A percentile compares a stretch with the other conserved stretches of the same genome.
phyloP scores from a whole-genome alignment of 2,888 invertebrate species.

The Chouioia cunea region DNA sequence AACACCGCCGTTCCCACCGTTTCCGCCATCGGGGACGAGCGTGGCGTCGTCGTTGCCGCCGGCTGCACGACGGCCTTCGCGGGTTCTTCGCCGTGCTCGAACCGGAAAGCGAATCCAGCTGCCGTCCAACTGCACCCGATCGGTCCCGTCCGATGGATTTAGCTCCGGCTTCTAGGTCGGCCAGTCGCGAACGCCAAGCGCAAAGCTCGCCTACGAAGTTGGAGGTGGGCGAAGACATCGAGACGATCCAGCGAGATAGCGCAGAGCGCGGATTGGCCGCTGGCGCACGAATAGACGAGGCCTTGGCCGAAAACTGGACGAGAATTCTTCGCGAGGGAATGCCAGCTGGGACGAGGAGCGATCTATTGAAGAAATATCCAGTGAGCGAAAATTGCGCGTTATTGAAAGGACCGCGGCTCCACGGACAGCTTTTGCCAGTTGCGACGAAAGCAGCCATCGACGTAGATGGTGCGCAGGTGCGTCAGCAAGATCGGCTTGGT shows the following conservation, averaged over 20 bases:
- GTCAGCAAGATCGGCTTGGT: slow-evolving; percentile 40
- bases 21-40: neutral
- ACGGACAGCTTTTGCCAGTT: slow-evolving; percentile 33
- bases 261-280: slow-evolving; percentile 19
- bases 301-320: slow-evolving; percentile 37
- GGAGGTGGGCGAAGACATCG: neutral
- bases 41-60: neutral
- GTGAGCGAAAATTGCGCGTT: slow-evolving; percentile 15
- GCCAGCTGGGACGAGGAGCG: slow-evolving; percentile 1
- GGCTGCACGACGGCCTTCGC: neutral
- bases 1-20: neutral
- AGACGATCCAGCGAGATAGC: neutral
- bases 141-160: neutral
- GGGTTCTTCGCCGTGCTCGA: neutral
- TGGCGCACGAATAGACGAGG: slow-evolving; percentile 20
- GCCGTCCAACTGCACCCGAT: neutral
- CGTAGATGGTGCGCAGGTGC: slow-evolving; percentile 19
- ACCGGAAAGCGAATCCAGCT: slow-evolving; percentile 4
- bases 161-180: neutral
- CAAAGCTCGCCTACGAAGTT: neutral
- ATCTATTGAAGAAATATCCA: slow-evolving; percentile 41
- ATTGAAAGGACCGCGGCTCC: slow-evolving; percentile 32
- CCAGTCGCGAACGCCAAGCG: neutral
- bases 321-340: slow-evolving; percentile 37
- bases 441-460: slow-evolving; percentile 11